A percentile compares a stretch with the other conserved stretches of the same genome.
Evolutionary conservation across 2,888 invertebrate species (phyloP).

Genomic region (Tetragnatha montana): DNA sequence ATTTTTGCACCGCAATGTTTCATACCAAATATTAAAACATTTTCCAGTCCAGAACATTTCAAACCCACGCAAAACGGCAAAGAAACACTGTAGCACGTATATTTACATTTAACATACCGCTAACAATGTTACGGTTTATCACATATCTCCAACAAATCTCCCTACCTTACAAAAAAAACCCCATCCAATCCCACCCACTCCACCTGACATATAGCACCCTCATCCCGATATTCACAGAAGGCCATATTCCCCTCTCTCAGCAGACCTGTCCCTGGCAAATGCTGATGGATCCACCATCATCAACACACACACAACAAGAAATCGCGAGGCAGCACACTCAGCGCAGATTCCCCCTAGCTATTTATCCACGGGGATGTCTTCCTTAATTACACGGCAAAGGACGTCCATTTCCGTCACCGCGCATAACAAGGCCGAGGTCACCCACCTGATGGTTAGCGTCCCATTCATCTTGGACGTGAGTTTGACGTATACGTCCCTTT

Average conservation of each 20-base stretch:
- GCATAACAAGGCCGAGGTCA: slow-evolving; percentile 28
- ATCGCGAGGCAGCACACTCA: background rate
- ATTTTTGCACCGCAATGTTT: too few relatives aligned
- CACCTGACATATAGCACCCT: background rate
- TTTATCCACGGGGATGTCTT: background rate
- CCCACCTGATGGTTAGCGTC: background rate
- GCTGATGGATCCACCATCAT: background rate
- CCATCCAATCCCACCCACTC: background rate
- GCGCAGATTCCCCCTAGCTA: background rate
- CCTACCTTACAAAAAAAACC: background rate
- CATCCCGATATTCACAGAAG: background rate
- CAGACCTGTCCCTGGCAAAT: slow-evolving; percentile 8
- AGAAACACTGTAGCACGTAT: too few relatives aligned
- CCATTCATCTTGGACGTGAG: slow-evolving; percentile 13
- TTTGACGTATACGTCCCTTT: slow-evolving; percentile 7
- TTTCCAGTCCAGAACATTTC: too few relatives aligned
- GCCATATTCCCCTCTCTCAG: background rate
- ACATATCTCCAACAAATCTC: too few relatives aligned
- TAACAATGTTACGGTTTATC: too few relatives aligned
- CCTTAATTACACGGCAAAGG: slow-evolving; percentile 32
- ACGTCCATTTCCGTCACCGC: slow-evolving; percentile 39
- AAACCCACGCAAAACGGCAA: too few relatives aligned
- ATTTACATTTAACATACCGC: too few relatives aligned
- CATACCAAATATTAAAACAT: too few relatives aligned
- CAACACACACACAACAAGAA: slow-evolving; percentile 13